Base-by-base conservation (phyloP, 2,113 vertebrate genomes). In the Tenrec ecaudatus region DNA sequence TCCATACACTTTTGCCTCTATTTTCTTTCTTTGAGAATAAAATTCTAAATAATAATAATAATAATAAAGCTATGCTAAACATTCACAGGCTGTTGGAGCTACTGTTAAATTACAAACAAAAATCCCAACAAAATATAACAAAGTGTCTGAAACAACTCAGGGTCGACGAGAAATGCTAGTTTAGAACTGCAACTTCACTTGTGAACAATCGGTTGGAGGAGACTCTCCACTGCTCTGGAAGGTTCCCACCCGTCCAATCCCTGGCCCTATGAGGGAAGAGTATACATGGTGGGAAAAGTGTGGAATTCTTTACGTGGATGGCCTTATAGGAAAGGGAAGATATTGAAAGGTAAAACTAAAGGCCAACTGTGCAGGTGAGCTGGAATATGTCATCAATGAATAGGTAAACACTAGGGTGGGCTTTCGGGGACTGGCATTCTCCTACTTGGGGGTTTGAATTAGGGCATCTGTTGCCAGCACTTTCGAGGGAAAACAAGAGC, bases 251-350 rank as follows among this genome's bases (percentile, higher is more conserved):
- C 47, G 6, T 53, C 47, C 12, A 14, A 53, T 53, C 12, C 88
- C n/a, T n/a, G 25, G 66, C 53, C 29, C 27, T 82, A 71, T 58
- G 89, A 96, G 68, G 83, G 88, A 73, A 89, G 23, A 47, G 91
- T 82, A 31, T 31, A 88, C 71, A 86, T 58, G 87, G 76, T 89
- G 0, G 57, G 84, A 96, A 80, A 33, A 27, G 7, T 38, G n/a
- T 29, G 40, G 9, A 93, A 97, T 97, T 87, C 80, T 96, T 96
- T 86, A 85, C 94, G 96, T 96, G 89, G 38, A 29, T 17, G 95
- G 29, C 87, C 91, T 96, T 86, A 84, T 88, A 82, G 94, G 96
- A 89, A 97, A 97, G 77, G 38, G 36, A 62, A 81, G 29, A 47
- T 40, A n/a, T 12, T 22, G 19, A 73, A 73, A 36, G 17, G 36